Evolutionary conservation across 2,888 invertebrate genomes (phyloP).

Genomic region (Plebejus argus): DNA sequence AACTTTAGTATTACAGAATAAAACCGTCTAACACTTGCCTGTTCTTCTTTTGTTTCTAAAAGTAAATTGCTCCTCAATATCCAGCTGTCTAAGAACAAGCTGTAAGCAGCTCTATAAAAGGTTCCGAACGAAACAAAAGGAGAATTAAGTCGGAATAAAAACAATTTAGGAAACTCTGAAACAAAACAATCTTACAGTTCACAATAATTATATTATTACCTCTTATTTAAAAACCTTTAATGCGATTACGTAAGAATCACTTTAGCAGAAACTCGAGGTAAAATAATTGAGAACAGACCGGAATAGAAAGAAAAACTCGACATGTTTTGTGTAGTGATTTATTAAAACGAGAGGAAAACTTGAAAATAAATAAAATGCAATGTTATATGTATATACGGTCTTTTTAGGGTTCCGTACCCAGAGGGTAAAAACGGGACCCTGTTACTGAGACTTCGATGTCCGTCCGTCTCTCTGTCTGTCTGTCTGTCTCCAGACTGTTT

Average conservation of each 20-base stretch:
- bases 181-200: slow-evolving; percentile 19
- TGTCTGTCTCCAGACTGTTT: no score
- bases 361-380: slow-evolving; percentile 25
- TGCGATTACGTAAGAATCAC: not conserved
- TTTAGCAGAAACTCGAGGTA: not conserved
- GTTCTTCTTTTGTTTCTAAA: not conserved
- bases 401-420: not conserved
- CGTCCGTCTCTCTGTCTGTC: no score
- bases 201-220: not conserved
- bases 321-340: slow-evolving; percentile 32
- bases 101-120: not conserved
- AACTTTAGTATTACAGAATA: not conserved
- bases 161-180: slow-evolving; percentile 15
- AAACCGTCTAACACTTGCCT: not conserved
- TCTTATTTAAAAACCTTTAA: not conserved
- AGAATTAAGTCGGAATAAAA: slow-evolving; percentile 21
- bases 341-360: slow-evolving; percentile 21
- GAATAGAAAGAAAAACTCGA: slow-evolving; percentile 21
- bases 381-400: not conserved
- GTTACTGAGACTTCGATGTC: no score
- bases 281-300: not conserved
- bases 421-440: no score
- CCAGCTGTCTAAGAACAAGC: not conserved
- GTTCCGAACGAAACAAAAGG: not conserved
- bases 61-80: not conserved